Percentiles rank a stretch among this genome's conserved stretches.
Evolutionary conservation across 1,140 invertebrate species (phyloP).

Genomic region (Trachelipus rathkii): DNA sequence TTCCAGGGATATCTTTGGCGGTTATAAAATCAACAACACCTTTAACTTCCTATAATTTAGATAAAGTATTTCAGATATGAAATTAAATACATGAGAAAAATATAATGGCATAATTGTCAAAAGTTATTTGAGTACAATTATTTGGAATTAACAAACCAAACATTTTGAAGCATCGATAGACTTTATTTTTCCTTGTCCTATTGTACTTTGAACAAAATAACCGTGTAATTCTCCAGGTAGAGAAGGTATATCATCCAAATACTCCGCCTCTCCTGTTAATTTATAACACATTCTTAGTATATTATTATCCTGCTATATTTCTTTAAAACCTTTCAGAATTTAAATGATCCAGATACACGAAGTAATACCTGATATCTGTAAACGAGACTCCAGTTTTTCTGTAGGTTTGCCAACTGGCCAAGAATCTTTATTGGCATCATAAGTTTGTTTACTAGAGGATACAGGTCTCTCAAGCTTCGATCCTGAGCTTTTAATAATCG

Average conservation of each 20-base stretch:
- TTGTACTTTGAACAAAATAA: not conserved
- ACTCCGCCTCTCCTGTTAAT: not conserved
- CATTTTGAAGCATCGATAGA: not conserved
- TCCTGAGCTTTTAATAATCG: slow-evolving; percentile 50
- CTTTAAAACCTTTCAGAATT: not conserved
- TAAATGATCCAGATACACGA: not conserved
- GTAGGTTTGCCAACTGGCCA: slow-evolving; percentile 76
- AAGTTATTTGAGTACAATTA: no score
- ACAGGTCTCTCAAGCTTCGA: slow-evolving; percentile 55
- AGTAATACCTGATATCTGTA: slow-evolving; percentile 34
- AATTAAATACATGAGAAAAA: no score
- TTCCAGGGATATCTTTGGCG: slow-evolving; percentile 51
- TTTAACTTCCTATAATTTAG: slow-evolving; percentile 40
- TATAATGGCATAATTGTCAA: no score
- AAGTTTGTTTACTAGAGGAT: slow-evolving; percentile 68
- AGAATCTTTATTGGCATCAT: slow-evolving; percentile 63
- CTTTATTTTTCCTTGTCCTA: not conserved
- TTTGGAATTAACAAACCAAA: no score
- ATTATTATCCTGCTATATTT: no score
- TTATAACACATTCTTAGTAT: no score
- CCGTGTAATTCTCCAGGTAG: not conserved
- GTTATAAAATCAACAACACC: slow-evolving; percentile 51
- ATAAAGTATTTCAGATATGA: not conserved
- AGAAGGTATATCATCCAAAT: not conserved
- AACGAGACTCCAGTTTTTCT: slow-evolving; percentile 67